A percentile compares a stretch with the other conserved stretches of the same genome.
These are phyloP conservation scores for Puffinus mauretanicus DNA, from an alignment of 2,113 vertebrate species.

Conservation along the genomic window DNA sequence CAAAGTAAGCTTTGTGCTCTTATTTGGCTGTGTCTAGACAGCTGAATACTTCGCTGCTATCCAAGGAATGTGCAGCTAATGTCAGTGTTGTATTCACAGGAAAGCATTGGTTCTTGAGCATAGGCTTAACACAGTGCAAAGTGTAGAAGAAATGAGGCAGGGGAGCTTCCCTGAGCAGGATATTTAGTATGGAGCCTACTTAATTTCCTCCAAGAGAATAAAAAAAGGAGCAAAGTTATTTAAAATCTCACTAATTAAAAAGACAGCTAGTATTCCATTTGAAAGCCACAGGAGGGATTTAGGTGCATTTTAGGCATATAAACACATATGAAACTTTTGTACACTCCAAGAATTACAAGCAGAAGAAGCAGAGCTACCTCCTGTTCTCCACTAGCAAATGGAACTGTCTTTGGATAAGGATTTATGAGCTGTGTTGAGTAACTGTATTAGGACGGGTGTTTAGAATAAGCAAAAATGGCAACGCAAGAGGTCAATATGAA, in stretches of 20 bases:
- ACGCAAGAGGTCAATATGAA: not conserved
- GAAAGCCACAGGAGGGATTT: not conserved
- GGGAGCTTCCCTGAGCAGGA: not conserved
- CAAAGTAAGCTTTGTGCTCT: conserved; percentile 64
- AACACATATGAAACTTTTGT: not conserved
- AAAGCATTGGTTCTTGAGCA: conserved; percentile 41
- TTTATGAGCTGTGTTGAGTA: not conserved
- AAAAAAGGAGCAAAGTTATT: not conserved
- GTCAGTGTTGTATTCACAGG: conserved; percentile 53
- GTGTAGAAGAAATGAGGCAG: not conserved
- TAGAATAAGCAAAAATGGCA: not conserved
- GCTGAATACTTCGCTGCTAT: conserved; percentile 50
- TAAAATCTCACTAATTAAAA: not conserved
- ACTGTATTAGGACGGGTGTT: not conserved
- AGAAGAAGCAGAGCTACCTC: not conserved
- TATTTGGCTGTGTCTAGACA: conserved; percentile 73
- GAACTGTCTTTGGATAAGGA: not conserved
- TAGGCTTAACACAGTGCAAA: conserved; percentile 7
- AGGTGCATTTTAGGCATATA: not conserved
- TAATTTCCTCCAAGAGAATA: not conserved
- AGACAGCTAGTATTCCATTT: not conserved
- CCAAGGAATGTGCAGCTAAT: conserved; percentile 67
- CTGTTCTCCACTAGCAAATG: not conserved
- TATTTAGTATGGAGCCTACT: not conserved
- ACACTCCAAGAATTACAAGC: not conserved